Percentiles rank a stretch among this genome's conserved stretches.
Evolutionary conservation across 2,888 invertebrate genomes (phyloP).

Genomic region (Sesia bembeciformis): DNA sequence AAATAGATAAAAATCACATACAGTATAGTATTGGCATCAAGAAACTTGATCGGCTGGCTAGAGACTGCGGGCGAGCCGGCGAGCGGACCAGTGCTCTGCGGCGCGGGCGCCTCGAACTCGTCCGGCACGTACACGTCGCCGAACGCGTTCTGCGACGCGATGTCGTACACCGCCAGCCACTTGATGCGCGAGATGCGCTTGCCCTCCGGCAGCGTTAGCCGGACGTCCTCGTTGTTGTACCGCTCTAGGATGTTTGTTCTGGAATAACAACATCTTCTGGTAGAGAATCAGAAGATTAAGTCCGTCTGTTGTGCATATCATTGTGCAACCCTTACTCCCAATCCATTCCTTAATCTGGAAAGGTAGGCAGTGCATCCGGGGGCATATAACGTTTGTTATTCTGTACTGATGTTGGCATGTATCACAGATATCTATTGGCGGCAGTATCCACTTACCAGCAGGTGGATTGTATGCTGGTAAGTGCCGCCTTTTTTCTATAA

Average conservation of each 20-base stretch:
- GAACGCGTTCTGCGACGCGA: slow-evolving; percentile 89
- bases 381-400: too few relatives aligned
- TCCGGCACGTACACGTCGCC: slow-evolving; percentile 93
- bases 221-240: slow-evolving; percentile 91
- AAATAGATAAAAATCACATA: slow-evolving; percentile 16
- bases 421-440: too few relatives aligned
- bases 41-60: slow-evolving; percentile 81
- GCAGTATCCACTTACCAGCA: too few relatives aligned
- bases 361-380: too few relatives aligned
- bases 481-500: too few relatives aligned
- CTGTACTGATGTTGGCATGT: too few relatives aligned
- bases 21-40: slow-evolving; percentile 86
- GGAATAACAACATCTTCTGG: slow-evolving; percentile 13
- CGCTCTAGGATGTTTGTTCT: slow-evolving; percentile 89
- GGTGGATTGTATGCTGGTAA: too few relatives aligned
- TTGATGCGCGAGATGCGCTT: slow-evolving; percentile 90
- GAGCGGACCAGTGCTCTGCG: slow-evolving; percentile 68
- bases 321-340: too few relatives aligned
- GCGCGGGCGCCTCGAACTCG: slow-evolving; percentile 89
- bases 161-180: slow-evolving; percentile 93
- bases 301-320: too few relatives aligned
- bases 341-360: too few relatives aligned
- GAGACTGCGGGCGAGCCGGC: slow-evolving; percentile 68
- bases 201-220: slow-evolving; percentile 85
- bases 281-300: too few relatives aligned